Conservation (phyloP, 2,888 invertebrate species). For the Oscheius onirici region DNA sequence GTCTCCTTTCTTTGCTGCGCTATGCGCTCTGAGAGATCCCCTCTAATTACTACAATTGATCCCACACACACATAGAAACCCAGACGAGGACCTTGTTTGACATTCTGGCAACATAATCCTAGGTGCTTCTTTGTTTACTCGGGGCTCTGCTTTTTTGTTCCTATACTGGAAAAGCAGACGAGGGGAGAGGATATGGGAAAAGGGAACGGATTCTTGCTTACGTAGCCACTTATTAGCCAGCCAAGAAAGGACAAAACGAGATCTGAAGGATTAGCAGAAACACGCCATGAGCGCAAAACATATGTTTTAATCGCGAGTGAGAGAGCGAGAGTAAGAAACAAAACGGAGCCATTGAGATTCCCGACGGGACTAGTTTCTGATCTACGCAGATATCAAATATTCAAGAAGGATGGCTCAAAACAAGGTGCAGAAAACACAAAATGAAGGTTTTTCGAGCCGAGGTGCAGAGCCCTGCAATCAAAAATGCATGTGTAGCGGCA, state of each 20-base stretch:
- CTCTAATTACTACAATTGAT: constrained; percentile 33
- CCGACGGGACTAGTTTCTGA: too few relatives aligned
- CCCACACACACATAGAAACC: constrained; percentile 19
- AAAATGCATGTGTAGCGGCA: too few relatives aligned
- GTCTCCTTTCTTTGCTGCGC: too few relatives aligned
- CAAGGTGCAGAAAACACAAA: too few relatives aligned
- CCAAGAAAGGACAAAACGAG: constrained; percentile 9
- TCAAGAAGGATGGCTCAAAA: too few relatives aligned
- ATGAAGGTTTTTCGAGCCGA: too few relatives aligned
- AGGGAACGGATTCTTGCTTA: neutral
- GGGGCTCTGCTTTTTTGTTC: too few relatives aligned
- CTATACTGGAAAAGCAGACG: neutral
- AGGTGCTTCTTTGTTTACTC: constrained; percentile 15
- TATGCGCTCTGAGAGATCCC: constrained; percentile 6
- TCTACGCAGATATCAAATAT: too few relatives aligned
- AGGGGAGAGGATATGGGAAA: neutral
- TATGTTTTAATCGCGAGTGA: neutral
- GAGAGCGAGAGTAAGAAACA: neutral
- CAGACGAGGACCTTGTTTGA: constrained; percentile 19
- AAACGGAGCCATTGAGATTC: neutral
- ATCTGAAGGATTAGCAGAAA: constrained; percentile 9
- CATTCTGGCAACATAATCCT: constrained; percentile 21
- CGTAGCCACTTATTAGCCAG: neutral
- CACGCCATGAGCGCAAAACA: constrained; percentile 12
- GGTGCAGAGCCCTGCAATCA: too few relatives aligned